Base-by-base conservation (phyloP, 2,113 vertebrate genomes). In the Cyrtonyx montezumae region DNA sequence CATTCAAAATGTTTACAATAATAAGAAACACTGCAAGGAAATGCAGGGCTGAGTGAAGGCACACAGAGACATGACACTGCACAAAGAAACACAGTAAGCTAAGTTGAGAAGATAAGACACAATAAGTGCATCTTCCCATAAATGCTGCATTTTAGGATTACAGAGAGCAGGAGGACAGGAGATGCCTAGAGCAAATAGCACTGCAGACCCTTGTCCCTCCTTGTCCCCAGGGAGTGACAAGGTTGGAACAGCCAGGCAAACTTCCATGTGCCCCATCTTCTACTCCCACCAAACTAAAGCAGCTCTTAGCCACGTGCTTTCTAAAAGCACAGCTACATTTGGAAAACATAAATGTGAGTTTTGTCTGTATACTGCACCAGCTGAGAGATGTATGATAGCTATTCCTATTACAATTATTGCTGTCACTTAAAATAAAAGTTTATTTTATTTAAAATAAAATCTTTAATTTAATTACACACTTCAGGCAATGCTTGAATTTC, bases 61-160 rank as follows among this genome's bases (percentile, higher is more conserved):
- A 55, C 21, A 11, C 1, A 43, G 13, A 84, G 36, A 12, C 59
- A 66, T 0, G 0, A 46, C 92, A 43, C n/a, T 73, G 45, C 17
- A 68, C 11, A 28, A 66, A 68, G 71, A 83, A 59, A 88, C 30
- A 42, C 65, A 65, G 42, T 30, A 59, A 65, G 34, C 19, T 63
- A 55, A 65, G 70, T 16, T 58, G 8, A 87, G 32, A 11, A 42
- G 46, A 40, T 0, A 42, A 20, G 53, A 40, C 5, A 5, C 34
- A 53, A 86, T 32, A 25, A n/a, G n/a, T n/a, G n/a, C n/a, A n/a
- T n/a, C n/a, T 10, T 84, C 65, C 77, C 37, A 2, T 3, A 26
- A 69, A 65, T 0, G 0, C 23, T 36, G 46, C 1, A 19, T 37
- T 21, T 56, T 1, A 0, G 36, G 20, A 53, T 48, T 45, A 69